Conservation (phyloP, 2,888 invertebrate genomes). For the Octodonta nipae region DNA sequence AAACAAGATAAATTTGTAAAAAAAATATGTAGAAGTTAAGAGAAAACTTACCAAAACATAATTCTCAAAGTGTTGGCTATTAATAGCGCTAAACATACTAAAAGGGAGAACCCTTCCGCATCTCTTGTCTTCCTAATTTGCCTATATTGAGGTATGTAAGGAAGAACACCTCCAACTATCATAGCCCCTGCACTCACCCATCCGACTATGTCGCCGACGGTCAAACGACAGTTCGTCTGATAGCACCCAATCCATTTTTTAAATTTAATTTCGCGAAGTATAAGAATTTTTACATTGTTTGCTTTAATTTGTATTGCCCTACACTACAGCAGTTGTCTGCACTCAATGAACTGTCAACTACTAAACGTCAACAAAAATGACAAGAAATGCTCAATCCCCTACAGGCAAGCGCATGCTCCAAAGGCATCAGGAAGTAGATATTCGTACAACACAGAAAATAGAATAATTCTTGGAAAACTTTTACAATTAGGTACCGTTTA, state of each 20-base stretch:
- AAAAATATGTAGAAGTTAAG: neutral
- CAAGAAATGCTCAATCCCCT: too few relatives aligned
- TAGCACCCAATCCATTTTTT: slow-evolving; percentile 63
- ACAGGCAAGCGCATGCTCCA: too few relatives aligned
- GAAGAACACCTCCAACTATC: slow-evolving; percentile 89
- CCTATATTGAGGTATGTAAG: slow-evolving; percentile 90
- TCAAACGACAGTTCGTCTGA: slow-evolving; percentile 60
- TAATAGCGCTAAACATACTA: slow-evolving; percentile 88
- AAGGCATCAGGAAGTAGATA: too few relatives aligned
- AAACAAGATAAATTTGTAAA: too few relatives aligned
- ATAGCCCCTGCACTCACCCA: slow-evolving; percentile 78
- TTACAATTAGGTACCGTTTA: too few relatives aligned
- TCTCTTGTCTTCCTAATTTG: slow-evolving; percentile 84
- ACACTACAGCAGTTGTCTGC: too few relatives aligned
- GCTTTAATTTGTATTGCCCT: slow-evolving; percentile 8
- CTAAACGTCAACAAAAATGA: too few relatives aligned
- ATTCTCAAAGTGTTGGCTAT: slow-evolving; percentile 94
- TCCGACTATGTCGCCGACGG: slow-evolving; percentile 61
- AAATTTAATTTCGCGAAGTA: neutral
- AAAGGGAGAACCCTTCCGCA: slow-evolving; percentile 92
- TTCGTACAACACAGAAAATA: too few relatives aligned
- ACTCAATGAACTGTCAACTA: too few relatives aligned
- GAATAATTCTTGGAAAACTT: too few relatives aligned
- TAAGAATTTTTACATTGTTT: slow-evolving; percentile 11
- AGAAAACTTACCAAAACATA: slow-evolving; percentile 79